Evolutionary conservation across 2,113 vertebrate species (phyloP).

Genomic region (Eublepharis macularius): DNA sequence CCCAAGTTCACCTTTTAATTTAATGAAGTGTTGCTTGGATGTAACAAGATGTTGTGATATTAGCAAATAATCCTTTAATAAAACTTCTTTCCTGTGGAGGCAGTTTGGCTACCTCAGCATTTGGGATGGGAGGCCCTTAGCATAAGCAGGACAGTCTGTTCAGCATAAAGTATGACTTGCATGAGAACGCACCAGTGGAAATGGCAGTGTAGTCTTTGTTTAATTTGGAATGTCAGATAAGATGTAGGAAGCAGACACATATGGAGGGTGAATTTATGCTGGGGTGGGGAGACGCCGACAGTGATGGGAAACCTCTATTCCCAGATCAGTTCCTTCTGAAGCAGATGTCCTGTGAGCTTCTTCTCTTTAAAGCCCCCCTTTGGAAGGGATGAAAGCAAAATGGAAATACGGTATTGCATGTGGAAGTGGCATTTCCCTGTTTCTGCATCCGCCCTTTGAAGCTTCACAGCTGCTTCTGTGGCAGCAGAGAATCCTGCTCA

Average conservation of each 20-base stretch:
- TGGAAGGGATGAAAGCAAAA: slow-evolving; percentile 14
- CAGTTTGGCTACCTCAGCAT: slow-evolving; percentile 40
- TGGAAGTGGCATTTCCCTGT: not conserved
- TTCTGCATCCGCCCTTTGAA: not conserved
- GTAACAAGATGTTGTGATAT: slow-evolving; percentile 3
- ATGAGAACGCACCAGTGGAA: slow-evolving; percentile 21
- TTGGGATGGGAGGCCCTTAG: not conserved
- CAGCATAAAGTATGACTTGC: not conserved
- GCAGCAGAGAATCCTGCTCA: not conserved
- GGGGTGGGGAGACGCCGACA: not conserved
- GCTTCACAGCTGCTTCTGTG: not conserved
- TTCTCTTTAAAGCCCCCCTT: not conserved
- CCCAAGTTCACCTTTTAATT: not conserved
- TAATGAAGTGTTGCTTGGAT: slow-evolving; percentile 24
- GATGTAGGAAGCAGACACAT: slow-evolving; percentile 5
- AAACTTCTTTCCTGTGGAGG: not conserved
- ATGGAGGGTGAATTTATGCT: not conserved
- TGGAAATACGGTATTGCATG: not conserved
- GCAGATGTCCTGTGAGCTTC: slow-evolving; percentile 24
- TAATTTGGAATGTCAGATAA: not conserved
- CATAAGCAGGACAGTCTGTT: slow-evolving; percentile 33
- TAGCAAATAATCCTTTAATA: slow-evolving; percentile 42
- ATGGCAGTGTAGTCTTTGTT: not conserved
- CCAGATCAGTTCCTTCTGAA: slow-evolving; percentile 34
- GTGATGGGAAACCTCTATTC: slow-evolving; percentile 55